These are phyloP conservation scores for Clytia hemisphaerica DNA, from an alignment of 30 jellyfish, hydroid and myxozoan genomes.

Conservation along the genomic window DNA sequence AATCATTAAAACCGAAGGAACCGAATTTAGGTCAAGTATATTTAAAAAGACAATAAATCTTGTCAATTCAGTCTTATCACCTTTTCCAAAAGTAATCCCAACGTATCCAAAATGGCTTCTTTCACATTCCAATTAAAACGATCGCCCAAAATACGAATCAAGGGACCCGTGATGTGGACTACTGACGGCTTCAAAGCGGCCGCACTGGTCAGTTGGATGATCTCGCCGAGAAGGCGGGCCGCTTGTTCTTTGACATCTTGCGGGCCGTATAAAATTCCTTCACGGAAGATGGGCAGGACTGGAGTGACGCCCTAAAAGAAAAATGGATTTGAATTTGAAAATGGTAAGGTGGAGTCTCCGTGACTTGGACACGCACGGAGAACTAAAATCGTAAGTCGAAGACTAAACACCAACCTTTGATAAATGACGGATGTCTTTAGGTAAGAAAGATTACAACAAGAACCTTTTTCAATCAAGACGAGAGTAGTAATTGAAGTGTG, in stretches of 20 bases:
- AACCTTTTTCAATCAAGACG: no score
- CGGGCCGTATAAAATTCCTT: constrained; percentile 81
- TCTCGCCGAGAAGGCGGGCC: constrained; percentile 72
- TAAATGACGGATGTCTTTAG: no score
- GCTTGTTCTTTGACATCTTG: constrained; percentile 92
- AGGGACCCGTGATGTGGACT: constrained; percentile 88
- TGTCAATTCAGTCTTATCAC: neutral
- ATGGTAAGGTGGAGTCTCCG: no score
- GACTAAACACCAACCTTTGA: no score
- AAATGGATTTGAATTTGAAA: no score
- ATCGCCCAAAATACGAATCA: constrained; percentile 87
- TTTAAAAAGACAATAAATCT: no score
- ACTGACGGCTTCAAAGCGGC: constrained; percentile 89
- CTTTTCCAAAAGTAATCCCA: constrained; percentile 59
- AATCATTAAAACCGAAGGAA: no score
- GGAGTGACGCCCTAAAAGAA: constrained; percentile 96
- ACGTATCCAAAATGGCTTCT: constrained; percentile 76
- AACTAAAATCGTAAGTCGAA: no score
- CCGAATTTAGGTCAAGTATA: no score
- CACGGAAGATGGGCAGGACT: constrained; percentile 79
- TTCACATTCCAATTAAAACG: constrained; percentile 83
- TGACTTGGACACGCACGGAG: no score
- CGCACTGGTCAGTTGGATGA: constrained; percentile 69
- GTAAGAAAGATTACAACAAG: no score
- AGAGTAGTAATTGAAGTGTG: no score